Conservation (phyloP, 1,140 invertebrate genomes). For the Mizuhopecten yessoensis region DNA sequence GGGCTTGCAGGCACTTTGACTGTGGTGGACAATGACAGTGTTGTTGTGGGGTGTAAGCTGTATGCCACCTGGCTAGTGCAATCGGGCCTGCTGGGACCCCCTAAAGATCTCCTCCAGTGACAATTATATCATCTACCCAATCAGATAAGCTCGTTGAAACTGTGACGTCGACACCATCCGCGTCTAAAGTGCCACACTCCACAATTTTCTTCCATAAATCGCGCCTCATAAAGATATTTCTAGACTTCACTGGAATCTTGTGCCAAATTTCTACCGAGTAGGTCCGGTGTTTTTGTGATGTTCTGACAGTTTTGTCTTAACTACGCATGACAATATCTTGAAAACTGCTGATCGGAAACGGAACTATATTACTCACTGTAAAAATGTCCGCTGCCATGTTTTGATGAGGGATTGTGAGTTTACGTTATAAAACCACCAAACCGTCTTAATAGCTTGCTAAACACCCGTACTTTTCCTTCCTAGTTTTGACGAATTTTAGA, state of each 20-base stretch:
- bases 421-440: neutral
- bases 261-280: neutral
- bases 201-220: neutral
- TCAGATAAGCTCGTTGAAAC: neutral
- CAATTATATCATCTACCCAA: neutral
- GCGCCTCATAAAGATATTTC: conserved; percentile 19
- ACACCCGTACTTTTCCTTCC: neutral
- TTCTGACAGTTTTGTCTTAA: neutral
- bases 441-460: neutral
- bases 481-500: conserved; percentile 9
- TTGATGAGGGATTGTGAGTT: neutral
- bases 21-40: neutral
- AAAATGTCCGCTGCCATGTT: neutral
- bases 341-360: neutral
- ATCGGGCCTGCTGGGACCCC: neutral
- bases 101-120: neutral
- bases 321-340: neutral
- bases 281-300: neutral
- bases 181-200: neutral
- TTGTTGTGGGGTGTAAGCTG: neutral
- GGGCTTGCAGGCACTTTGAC: neutral
- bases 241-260: neutral
- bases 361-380: neutral
- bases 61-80: neutral
- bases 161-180: neutral